These are phyloP conservation scores for Resseliella maxima DNA, from an alignment of 2,888 invertebrate genomes.

Conservation along the genomic window DNA sequence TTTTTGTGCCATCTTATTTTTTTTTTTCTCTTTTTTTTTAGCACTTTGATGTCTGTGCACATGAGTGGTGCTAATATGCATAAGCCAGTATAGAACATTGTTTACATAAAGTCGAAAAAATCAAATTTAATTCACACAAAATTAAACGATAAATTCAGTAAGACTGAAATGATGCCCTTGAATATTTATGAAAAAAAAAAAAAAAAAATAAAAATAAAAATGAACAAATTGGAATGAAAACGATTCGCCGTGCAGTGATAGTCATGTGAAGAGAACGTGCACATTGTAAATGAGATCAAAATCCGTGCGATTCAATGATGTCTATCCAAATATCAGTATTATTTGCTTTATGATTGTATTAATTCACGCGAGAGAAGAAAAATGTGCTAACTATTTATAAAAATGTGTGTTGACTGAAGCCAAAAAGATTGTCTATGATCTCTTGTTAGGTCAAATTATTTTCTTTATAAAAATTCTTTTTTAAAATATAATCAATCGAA, in stretches of 20 bases:
- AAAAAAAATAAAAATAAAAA: neutral
- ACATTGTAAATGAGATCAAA: neutral
- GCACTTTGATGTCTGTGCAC: neutral
- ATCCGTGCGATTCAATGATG: neutral
- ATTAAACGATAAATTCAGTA: neutral
- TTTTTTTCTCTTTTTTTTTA: neutral
- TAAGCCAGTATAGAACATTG: neutral
- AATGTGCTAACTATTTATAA: conserved; percentile 20
- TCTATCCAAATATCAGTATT: neutral
- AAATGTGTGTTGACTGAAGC: neutral
- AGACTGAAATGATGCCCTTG: neutral
- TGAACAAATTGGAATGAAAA: neutral
- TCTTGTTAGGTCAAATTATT: neutral
- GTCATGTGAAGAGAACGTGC: conserved; percentile 3
- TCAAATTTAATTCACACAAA: neutral
- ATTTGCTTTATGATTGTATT: neutral
- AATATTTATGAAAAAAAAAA: neutral
- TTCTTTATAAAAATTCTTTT: neutral
- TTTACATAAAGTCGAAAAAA: neutral
- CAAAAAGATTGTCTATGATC: neutral
- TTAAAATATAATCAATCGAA: neutral
- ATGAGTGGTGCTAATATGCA: neutral
- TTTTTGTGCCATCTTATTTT: neutral
- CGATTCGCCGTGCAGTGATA: no score
- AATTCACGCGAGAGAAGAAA: neutral